Conservation (phyloP, 2,797 vertebrate species). For the Limosa lapponica region DNA sequence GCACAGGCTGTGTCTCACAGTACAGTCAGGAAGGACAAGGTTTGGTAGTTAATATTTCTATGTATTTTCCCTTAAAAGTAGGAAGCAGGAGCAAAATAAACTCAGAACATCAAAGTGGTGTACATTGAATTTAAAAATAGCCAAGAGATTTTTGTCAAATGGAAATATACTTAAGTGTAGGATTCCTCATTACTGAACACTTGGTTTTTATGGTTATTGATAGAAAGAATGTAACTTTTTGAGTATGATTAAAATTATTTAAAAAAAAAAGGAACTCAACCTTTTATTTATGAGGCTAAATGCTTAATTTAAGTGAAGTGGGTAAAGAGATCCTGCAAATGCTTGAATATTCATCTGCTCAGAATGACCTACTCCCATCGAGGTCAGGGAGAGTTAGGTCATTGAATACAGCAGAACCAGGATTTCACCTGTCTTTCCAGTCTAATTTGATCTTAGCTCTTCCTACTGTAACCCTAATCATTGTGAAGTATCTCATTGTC, state of each 20-base stretch:
- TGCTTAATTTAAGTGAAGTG: neutral
- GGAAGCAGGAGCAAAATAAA: neutral
- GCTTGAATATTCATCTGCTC: neutral
- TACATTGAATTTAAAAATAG: neutral
- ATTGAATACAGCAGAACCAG: neutral
- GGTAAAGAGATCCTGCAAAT: neutral
- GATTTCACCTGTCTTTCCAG: neutral
- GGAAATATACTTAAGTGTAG: neutral
- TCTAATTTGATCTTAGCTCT: neutral
- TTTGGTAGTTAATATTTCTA: neutral
- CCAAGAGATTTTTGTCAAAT: neutral
- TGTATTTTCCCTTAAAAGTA: neutral
- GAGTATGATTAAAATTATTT: neutral
- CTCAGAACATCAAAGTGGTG: neutral
- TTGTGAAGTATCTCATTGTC: neutral
- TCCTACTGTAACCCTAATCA: neutral
- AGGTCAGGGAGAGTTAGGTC: neutral
- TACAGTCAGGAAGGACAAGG: neutral
- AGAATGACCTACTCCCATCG: rapidly evolving
- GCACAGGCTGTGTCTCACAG: neutral
- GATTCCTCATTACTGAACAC: neutral
- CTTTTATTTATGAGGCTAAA: neutral
- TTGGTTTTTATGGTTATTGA: neutral
- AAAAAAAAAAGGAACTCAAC: neutral
- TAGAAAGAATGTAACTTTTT: neutral